Evolutionary conservation across 2,797 vertebrate genomes (phyloP), one percentile per base, ranked within the genome.

Genomic region (Telmatherina bonti): DNA sequence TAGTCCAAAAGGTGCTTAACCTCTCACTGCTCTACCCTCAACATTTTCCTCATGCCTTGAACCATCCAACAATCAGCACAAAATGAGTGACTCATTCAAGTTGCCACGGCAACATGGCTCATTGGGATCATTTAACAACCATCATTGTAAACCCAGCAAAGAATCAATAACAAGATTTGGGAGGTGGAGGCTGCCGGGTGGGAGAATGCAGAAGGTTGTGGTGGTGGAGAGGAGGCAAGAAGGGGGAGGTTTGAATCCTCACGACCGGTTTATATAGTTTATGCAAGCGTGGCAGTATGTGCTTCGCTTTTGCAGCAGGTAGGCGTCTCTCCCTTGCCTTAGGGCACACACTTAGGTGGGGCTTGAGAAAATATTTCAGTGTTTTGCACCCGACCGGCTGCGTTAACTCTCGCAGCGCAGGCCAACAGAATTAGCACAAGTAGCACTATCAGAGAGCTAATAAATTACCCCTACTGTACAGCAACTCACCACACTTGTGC

Each of bases 361-460:
- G 93, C 91, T 87, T 88, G 74, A 87, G 89, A 93, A 93, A 93
- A 89, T 89, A 94, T 91, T 88, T 92, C 72, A 70, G 86, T 73
- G 58, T 81, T 85, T 81, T 67, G 63, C 51, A 71, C 55, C 59
- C 16, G 10, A 59, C 70, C 51, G 82, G 49, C 76, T 35, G 7
- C 55, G 85, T 6, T 13, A 69, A 72, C 56, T 74, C 36, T 70
- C 13, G 20, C 57, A 56, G 41, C 47, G 31, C 54, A 43, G 27
- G 53, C 53, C 57, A 74, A 75, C 49, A 62, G 30, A 35, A 76
- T 81, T 45, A 78, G 54, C 56, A 58, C 54, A 68, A 53, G 58
- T 22, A 62, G 47, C 36, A 5, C 62, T 52, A 4, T 57, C 45
- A 54, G 45, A 60, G 64, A 49, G 52, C 56, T 55, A 54, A 85